Evolutionary conservation across 2,797 vertebrate species (phyloP).

Genomic region (Girardinus metallicus): DNA sequence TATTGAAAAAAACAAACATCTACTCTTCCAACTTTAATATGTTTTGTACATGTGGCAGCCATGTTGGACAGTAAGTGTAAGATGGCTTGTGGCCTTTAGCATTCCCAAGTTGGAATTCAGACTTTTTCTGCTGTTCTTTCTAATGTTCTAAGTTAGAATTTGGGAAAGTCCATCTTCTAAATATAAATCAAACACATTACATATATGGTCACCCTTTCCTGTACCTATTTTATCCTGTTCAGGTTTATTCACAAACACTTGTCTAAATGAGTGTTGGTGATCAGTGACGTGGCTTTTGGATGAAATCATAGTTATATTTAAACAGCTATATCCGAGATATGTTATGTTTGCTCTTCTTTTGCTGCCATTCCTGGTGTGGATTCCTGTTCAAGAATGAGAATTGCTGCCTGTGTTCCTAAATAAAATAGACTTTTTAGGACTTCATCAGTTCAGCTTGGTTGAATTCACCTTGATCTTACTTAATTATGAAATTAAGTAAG

Average conservation of each 20-base stretch:
- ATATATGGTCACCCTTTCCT: not conserved
- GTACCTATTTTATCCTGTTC: not conserved
- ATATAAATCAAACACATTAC: not conserved
- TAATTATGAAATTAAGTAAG: not conserved
- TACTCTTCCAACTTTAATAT: not conserved
- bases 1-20: not conserved
- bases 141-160: not conserved
- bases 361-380: not conserved
- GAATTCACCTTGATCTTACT: not conserved
- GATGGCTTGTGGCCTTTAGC: not conserved
- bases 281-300: not conserved
- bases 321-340: not conserved
- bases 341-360: not conserved
- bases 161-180: not conserved
- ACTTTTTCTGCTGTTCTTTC: not conserved
- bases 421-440: not conserved
- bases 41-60: constrained; percentile 1
- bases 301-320: not conserved
- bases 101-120: not conserved
- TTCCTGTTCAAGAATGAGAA: not conserved
- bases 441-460: not conserved
- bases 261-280: not conserved
- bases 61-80: not conserved
- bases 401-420: not conserved
- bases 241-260: not conserved